Conservation (phyloP, 64 coral and sea anemone species). For the Anthopleura sola region DNA sequence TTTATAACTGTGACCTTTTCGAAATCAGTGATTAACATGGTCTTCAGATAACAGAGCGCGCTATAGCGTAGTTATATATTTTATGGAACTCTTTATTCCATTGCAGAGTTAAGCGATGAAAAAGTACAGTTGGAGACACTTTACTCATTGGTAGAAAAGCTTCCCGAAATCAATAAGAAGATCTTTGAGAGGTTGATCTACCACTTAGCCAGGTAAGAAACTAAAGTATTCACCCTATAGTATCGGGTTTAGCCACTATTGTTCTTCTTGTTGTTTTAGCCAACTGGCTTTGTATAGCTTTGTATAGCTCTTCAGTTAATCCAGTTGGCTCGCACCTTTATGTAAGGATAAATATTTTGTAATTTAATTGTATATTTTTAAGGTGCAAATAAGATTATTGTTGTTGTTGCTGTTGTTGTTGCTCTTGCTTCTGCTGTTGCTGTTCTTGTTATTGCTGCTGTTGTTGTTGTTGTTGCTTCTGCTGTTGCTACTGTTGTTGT, state of each 20-base stretch:
- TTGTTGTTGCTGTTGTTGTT: not conserved
- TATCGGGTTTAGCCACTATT: no score
- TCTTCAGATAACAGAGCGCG: not conserved
- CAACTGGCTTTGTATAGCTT: no score
- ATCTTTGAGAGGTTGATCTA: constrained; percentile 81
- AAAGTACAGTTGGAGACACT: constrained; percentile 57
- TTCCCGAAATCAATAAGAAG: constrained; percentile 67
- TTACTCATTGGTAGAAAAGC: constrained; percentile 65
- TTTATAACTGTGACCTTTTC: not conserved
- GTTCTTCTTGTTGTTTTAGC: no score
- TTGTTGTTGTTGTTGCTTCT: no score
- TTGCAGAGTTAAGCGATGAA: constrained; percentile 78
- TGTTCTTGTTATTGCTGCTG: no score
- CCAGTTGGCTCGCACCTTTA: no score
- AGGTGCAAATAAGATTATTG: not conserved
- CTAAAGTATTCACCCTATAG: not conserved
- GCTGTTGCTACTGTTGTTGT: no score
- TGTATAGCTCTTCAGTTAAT: no score
- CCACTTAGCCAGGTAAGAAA: constrained; percentile 88
- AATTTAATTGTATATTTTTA: no score
- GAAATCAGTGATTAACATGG: not conserved
- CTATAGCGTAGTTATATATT: no score
- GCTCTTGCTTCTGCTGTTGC: no score
- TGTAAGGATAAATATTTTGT: no score
- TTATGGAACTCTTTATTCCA: not conserved